These are phyloP conservation scores for Gastrophryne carolinensis DNA, from an alignment of 2,797 vertebrate genomes.

Conservation along the genomic window DNA sequence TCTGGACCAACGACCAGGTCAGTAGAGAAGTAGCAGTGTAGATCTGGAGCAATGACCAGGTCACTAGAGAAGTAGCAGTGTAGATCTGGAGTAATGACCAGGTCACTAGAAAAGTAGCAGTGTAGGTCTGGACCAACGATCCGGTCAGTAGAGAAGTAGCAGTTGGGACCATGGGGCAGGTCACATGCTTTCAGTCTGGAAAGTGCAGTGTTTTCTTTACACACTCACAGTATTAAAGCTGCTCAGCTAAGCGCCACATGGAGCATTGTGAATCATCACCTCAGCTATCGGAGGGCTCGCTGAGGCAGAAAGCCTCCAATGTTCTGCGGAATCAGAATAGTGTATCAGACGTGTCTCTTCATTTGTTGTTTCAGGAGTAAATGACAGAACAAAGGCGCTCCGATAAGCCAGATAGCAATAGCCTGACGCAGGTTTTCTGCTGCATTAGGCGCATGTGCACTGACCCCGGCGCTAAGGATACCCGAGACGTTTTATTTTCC, in stretches of 20 bases:
- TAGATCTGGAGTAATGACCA: too few species aligned
- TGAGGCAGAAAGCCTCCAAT: background rate
- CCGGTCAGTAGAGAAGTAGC: too few species aligned
- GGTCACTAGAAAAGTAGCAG: too few species aligned
- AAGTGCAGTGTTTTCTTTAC: background rate
- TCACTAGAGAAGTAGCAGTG: too few species aligned
- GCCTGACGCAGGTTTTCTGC: conserved; percentile 30
- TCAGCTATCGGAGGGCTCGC: background rate
- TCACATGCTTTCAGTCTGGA: too few species aligned
- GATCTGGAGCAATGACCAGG: too few species aligned
- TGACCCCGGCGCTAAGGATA: conserved; percentile 16
- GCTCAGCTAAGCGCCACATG: conserved; percentile 9
- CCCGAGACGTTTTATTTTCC: background rate
- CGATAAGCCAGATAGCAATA: conserved; percentile 6
- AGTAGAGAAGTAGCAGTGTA: too few species aligned
- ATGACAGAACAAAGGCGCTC: conserved; percentile 21
- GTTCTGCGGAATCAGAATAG: background rate
- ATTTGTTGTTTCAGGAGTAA: conserved; percentile 29
- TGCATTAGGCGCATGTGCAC: conserved; percentile 32
- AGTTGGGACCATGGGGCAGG: too few species aligned
- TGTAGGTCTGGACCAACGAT: too few species aligned
- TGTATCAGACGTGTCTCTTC: conserved; percentile 10
- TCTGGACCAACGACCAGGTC: too few species aligned
- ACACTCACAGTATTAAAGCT: conserved; percentile 5
- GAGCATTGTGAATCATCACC: background rate